These are phyloP conservation scores for Heterocephalus glaber DNA, from an alignment of 2,113 vertebrate species.

Conservation along the genomic window DNA sequence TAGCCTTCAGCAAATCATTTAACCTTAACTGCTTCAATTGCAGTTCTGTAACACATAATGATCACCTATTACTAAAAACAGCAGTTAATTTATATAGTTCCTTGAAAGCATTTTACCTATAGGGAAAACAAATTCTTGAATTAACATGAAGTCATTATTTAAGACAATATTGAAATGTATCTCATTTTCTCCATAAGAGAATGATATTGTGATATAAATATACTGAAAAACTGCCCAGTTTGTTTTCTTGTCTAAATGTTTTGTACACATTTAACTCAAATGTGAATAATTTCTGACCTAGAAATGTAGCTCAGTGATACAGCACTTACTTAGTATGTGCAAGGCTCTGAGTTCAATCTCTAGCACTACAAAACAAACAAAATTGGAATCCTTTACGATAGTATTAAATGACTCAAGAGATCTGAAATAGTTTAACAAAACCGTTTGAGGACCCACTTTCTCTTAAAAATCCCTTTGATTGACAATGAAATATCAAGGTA, in stretches of 20 bases:
- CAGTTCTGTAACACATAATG: conserved; percentile 15
- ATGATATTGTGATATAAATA: background rate
- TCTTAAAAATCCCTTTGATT: background rate
- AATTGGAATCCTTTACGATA: background rate
- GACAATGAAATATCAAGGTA: background rate
- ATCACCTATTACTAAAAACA: background rate
- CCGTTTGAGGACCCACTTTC: background rate
- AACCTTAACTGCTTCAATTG: background rate
- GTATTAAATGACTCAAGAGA: background rate
- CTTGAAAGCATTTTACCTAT: background rate
- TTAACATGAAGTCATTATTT: background rate
- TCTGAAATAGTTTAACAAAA: background rate
- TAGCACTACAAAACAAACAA: background rate
- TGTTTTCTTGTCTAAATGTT: background rate
- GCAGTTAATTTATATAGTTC: conserved; percentile 47
- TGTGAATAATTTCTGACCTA: background rate
- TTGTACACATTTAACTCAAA: background rate
- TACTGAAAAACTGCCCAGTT: background rate
- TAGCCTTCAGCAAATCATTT: background rate
- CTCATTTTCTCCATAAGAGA: conserved; percentile 8
- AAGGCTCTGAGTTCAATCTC: background rate
- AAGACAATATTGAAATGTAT: background rate
- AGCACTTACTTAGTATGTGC: background rate
- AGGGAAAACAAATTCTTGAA: background rate
- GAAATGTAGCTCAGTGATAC: background rate